Percentiles rank a stretch among this genome's conserved stretches.
phyloP scores from a whole-genome alignment of 2,113 vertebrate species.

The Antechinus flavipes region DNA sequence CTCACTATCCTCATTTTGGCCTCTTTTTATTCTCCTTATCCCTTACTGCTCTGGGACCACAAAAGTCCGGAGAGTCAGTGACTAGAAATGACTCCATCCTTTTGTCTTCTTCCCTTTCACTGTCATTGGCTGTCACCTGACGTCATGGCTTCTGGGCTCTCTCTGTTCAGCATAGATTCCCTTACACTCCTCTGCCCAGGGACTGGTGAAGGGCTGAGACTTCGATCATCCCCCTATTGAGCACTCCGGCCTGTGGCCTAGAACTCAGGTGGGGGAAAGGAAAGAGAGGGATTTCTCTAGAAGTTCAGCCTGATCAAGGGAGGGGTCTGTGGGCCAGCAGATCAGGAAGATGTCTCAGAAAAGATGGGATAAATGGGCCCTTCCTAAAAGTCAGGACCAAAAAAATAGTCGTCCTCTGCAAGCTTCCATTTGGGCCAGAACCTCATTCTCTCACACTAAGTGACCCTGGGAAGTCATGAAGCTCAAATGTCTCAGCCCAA shows the following conservation, averaged over 20 bases:
- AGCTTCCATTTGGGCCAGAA: neutral
- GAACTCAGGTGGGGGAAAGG: fast-evolving
- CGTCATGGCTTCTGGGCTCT: slow-evolving; percentile 11
- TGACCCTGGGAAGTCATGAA: neutral
- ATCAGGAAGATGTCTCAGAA: neutral
- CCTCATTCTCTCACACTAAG: neutral
- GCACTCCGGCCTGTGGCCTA: neutral
- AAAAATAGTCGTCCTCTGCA: neutral
- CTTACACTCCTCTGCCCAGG: slow-evolving; percentile 1
- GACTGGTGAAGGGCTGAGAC: neutral
- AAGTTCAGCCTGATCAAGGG: fast-evolving
- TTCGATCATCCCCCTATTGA: fast-evolving
- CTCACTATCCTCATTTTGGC: neutral
- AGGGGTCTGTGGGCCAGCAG: neutral
- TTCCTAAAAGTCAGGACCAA: neutral
- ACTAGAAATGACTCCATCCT: neutral
- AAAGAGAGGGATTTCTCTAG: neutral
- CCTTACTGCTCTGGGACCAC: neutral
- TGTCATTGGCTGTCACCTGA: slow-evolving; percentile 4
- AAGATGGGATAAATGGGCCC: neutral
- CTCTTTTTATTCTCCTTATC: neutral
- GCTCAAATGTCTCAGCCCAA: neutral
- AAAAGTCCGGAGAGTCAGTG: neutral
- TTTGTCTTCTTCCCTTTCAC: neutral
- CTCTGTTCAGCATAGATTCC: slow-evolving; percentile 10